A percentile compares a stretch with the other conserved stretches of the same genome.
phyloP scores from a whole-genome alignment of 2,888 invertebrate species.

The Mesochorus sp. region DNA sequence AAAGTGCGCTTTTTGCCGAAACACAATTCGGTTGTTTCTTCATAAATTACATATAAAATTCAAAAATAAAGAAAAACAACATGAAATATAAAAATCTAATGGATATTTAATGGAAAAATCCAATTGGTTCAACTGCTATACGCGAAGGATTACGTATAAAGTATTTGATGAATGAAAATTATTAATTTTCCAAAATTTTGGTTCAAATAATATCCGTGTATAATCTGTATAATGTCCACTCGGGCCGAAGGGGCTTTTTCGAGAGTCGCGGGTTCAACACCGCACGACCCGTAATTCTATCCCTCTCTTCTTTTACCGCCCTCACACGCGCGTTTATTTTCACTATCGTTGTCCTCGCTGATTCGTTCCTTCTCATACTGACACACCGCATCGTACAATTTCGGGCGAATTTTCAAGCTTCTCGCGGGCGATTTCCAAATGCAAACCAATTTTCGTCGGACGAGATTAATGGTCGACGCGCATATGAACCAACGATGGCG shows the following conservation, averaged over 20 bases:
- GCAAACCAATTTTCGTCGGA: slow-evolving; percentile 75
- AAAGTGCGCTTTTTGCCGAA: too few species aligned
- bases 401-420: slow-evolving; percentile 37
- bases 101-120: too few species aligned
- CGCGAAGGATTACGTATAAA: too few species aligned
- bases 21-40: too few species aligned
- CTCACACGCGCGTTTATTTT: slow-evolving; percentile 1
- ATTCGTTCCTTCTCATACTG: slow-evolving; percentile 32
- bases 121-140: too few species aligned
- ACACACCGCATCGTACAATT: slow-evolving; percentile 19
- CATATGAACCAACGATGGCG: slow-evolving; percentile 64
- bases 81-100: too few species aligned
- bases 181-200: neutral
- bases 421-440: slow-evolving; percentile 70
- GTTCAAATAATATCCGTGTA: neutral
- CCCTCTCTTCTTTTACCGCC: slow-evolving; percentile 1
- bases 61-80: too few species aligned
- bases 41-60: too few species aligned
- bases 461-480: slow-evolving; percentile 74
- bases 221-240: slow-evolving; percentile 7
- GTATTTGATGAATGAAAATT: neutral
- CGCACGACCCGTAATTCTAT: neutral
- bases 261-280: slow-evolving; percentile 6
- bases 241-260: neutral
- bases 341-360: neutral